These are phyloP conservation scores for Rousettus leschenaultii DNA, from an alignment of 2,113 vertebrate species.

Conservation along the genomic window DNA sequence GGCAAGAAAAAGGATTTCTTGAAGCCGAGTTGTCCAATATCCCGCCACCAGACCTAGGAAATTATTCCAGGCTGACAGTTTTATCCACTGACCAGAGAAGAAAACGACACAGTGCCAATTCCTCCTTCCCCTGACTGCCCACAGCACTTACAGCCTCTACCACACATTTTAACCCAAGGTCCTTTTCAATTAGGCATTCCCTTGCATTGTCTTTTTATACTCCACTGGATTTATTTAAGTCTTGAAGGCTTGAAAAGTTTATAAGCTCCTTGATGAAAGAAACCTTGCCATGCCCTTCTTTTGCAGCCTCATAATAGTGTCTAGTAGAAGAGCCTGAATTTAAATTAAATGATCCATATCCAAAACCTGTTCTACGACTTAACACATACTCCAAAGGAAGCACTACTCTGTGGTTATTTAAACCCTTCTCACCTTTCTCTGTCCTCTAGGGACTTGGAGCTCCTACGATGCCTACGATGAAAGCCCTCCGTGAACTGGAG, in stretches of 20 bases:
- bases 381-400: not conserved
- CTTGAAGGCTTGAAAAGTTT: constrained; percentile 43
- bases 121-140: not conserved
- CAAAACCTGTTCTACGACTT: not conserved
- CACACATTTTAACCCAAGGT: not conserved
- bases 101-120: not conserved
- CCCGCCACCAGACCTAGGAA: not conserved
- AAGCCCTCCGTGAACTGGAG: not conserved
- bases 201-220: not conserved
- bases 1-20: not conserved
- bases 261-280: constrained; percentile 42
- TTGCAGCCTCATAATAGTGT: not conserved
- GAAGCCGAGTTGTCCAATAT: not conserved
- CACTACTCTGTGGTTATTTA: not conserved
- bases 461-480: not conserved
- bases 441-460: not conserved
- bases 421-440: not conserved
- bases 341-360: constrained; percentile 16
- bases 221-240: constrained; percentile 32
- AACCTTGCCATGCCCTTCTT: constrained; percentile 10
- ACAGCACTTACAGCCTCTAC: not conserved
- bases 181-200: not conserved
- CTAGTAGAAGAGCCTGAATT: constrained; percentile 2
- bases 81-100: not conserved
- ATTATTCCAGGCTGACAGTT: not conserved